Evolutionary conservation across 2,113 vertebrate species (phyloP).

Genomic region (Cyanoliseus patagonus): DNA sequence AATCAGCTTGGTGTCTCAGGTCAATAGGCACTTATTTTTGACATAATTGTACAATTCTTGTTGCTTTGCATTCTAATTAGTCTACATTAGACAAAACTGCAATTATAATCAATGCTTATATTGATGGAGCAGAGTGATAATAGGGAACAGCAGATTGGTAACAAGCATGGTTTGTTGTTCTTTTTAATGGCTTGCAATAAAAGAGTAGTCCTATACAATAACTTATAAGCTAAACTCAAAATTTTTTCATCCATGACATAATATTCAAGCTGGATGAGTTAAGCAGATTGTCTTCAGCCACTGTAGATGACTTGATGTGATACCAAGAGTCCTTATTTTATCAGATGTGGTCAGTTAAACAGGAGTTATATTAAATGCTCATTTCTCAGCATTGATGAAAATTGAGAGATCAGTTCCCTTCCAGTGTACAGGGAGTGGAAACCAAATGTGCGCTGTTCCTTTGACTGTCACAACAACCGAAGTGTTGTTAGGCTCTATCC

Average conservation of each 20-base stretch:
- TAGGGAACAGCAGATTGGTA: slow-evolving; percentile 84
- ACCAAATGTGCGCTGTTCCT: neutral
- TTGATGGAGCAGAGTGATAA: slow-evolving; percentile 79
- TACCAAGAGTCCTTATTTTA: neutral
- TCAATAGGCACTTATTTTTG: slow-evolving; percentile 68
- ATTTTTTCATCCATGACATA: neutral
- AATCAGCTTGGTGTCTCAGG: neutral
- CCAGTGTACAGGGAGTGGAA: neutral
- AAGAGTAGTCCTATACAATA: slow-evolving; percentile 4
- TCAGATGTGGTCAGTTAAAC: neutral
- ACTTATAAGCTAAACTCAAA: slow-evolving; percentile 30
- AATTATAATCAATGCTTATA: slow-evolving; percentile 85
- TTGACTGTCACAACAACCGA: neutral
- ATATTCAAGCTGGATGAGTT: neutral
- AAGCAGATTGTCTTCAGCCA: neutral
- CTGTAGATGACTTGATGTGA: neutral
- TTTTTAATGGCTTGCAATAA: slow-evolving; percentile 48
- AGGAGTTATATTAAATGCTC: neutral
- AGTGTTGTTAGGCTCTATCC: neutral
- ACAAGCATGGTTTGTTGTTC: slow-evolving; percentile 72
- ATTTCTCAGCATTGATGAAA: neutral
- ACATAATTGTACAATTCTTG: slow-evolving; percentile 84
- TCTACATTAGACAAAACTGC: slow-evolving; percentile 84
- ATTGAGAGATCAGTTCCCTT: neutral
- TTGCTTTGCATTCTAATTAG: slow-evolving; percentile 90